Conservation (phyloP, 2,797 vertebrate species). For the Trachurus trachurus region DNA sequence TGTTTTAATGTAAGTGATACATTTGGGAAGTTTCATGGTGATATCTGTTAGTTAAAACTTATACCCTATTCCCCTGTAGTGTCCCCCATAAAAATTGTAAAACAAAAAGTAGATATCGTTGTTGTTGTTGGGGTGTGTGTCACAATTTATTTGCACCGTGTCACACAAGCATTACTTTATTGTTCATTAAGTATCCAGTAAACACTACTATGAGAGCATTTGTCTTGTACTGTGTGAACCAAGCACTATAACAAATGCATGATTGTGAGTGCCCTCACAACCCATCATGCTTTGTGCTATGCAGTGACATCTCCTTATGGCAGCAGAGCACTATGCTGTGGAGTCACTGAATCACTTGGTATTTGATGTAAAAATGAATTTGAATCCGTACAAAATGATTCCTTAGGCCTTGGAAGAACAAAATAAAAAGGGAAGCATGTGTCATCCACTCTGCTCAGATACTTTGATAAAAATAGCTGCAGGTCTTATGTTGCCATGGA, state of each 20-base stretch:
- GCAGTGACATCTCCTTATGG: slow-evolving; percentile 71
- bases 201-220: slow-evolving; percentile 14
- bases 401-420: not conserved
- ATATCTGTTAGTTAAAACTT: too few species aligned
- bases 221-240: slow-evolving; percentile 20
- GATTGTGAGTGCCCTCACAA: slow-evolving; percentile 67
- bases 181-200: not conserved
- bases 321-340: slow-evolving; percentile 29
- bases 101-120: too few species aligned
- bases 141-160: not conserved
- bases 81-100: too few species aligned
- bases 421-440: slow-evolving; percentile 27
- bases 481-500: slow-evolving; percentile 54
- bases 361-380: slow-evolving; percentile 4
- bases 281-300: slow-evolving; percentile 65
- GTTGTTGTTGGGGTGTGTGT: too few species aligned
- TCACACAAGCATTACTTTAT: not conserved
- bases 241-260: slow-evolving; percentile 63
- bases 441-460: slow-evolving; percentile 20
- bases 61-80: too few species aligned
- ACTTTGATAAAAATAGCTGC: slow-evolving; percentile 36
- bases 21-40: too few species aligned
- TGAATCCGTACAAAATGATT: not conserved
- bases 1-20: too few species aligned
- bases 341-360: slow-evolving; percentile 23